phyloP scores from a whole-genome alignment of 2,113 vertebrate species.

The Gopherus flavomarginatus region DNA sequence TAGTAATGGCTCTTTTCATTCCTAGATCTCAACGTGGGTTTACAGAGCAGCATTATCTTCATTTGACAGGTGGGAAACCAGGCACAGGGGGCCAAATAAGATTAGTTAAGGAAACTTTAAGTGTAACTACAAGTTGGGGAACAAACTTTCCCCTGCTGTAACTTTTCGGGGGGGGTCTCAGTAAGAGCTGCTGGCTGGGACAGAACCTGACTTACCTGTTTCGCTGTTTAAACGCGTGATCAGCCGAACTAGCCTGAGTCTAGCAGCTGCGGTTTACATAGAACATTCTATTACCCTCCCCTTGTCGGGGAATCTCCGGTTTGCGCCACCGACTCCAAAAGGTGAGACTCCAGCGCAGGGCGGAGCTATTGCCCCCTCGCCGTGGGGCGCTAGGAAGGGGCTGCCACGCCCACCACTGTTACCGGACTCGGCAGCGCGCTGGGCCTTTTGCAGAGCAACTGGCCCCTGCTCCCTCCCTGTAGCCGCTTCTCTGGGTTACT shows the following conservation, averaged over 20 bases:
- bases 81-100: not conserved
- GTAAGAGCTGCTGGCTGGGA: not conserved
- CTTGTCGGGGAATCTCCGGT: too few relatives aligned
- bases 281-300: too few relatives aligned
- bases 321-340: too few relatives aligned
- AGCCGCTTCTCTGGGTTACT: not conserved
- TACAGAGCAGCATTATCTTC: not conserved
- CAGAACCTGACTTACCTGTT: too few relatives aligned
- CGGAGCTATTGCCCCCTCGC: too few relatives aligned
- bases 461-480: too few relatives aligned
- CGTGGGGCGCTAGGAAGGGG: too few relatives aligned
- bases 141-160: not conserved
- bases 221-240: too few relatives aligned
- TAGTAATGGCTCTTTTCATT: not conserved
- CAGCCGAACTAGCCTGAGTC: too few relatives aligned
- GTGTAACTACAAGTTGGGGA: not conserved
- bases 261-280: not conserved
- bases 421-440: too few relatives aligned
- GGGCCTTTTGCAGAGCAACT: not conserved
- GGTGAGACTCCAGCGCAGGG: too few relatives aligned
- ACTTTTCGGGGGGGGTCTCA: accelerated
- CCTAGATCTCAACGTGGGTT: not conserved
- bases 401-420: too few relatives aligned
- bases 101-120: not conserved
- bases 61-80: not conserved